Conservation (phyloP, 2,888 invertebrate species). For the Tachina lurida region DNA sequence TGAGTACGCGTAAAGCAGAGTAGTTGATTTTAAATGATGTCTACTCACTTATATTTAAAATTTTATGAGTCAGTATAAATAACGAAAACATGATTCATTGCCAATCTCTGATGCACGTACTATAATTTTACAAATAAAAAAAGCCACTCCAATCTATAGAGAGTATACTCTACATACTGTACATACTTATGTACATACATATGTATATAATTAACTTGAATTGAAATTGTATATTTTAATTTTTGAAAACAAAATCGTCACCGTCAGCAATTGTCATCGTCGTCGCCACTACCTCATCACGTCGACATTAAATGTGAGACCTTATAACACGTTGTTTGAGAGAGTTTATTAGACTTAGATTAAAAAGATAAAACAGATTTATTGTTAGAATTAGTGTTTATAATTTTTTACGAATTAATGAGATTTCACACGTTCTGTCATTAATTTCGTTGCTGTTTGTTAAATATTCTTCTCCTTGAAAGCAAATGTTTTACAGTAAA, state of each 20-base stretch:
- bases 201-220: conserved; percentile 22
- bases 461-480: conserved; percentile 14
- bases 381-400: neutral
- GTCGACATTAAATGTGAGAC: neutral
- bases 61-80: too few species aligned
- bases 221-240: conserved; percentile 46
- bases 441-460: conserved; percentile 19
- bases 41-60: too few species aligned
- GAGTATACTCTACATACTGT: neutral
- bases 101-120: too few species aligned
- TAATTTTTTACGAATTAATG: neutral
- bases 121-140: neutral
- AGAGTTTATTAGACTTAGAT: conserved; percentile 17
- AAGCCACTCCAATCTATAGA: neutral
- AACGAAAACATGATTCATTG: too few species aligned
- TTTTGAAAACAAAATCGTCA: neutral
- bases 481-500: neutral
- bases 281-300: neutral
- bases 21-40: too few species aligned
- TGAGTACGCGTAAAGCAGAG: too few species aligned
- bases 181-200: too few species aligned
- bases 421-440: conserved; percentile 50
- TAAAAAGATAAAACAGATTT: conserved; percentile 8
- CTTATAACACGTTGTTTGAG: conserved; percentile 42
- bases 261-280: conserved; percentile 15